Evolutionary conservation across 53 echinoderm and acorn worm genomes (phyloP), one percentile per base, ranked within the genome.

Genomic region (Actinopyga echinites): DNA sequence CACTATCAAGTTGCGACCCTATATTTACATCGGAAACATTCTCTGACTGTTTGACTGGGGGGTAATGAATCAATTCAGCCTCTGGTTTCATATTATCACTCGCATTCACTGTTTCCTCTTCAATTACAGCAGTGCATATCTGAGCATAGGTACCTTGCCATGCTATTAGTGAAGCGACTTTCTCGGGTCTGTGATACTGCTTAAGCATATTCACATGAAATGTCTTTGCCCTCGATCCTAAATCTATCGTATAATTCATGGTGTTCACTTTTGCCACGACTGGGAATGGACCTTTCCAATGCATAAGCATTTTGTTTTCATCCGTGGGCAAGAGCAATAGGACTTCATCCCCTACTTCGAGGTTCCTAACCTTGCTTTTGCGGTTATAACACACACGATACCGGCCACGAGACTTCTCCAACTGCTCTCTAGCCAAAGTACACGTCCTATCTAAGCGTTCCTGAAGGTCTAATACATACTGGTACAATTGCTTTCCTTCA

Each of bases 201-300:
- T 84, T 89, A 36, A 89, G 85, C 57, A 89, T n/a, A 45, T 85
- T 89, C 30, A 69, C 71, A 64, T 89, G 85, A 56, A 85, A 85
- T 9, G 56, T 80, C 34, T 84, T 78, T 25, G 45, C 28, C 45
- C 81, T 64, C n/a, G n/a, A 25, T 58, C 59, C 59, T 17, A 90
- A 65, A 26, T 91, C 88, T 1, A 91, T 59, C 0, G 56, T 84
- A 56, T 87, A 83, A 74, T 88, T 88, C 53, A 83, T 71, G 7
- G 15, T 64, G 26, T 69, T 73, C 2, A 65, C 23, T 65, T 88
- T 91, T 45, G 82, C 87, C 3, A 74, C 53, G 20, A 92, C 71
- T 12, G 55, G 63, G 56, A 89, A 92, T 28, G 89, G 93, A 1
- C 89, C 93, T 42, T 89, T 86, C 93, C 93, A 92, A 49, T 92